Base-by-base conservation (phyloP, 2,113 vertebrate species). In the Xyrauchen texanus region DNA sequence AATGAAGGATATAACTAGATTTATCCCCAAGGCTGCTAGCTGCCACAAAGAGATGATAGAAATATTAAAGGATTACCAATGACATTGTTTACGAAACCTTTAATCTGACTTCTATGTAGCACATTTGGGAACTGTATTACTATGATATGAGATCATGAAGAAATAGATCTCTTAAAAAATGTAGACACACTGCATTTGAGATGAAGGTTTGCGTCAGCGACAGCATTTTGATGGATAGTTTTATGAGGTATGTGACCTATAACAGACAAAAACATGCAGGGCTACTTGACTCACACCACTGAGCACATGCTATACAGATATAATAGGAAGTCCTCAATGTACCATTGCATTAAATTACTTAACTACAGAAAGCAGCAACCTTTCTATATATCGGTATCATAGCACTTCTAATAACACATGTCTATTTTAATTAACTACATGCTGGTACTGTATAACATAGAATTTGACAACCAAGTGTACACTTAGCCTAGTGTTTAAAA, bases 221-320 rank as follows among this genome's bases (percentile, higher is more conserved):
- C 52, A 81, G 61, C 34, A 45, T 78, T 63, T 55, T 87, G 85
- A 85, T 51, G 62, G 85, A 89, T 68, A 46, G 84, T 80, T 90
- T 90, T 86, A 88, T 86, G 87, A 77, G 87, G 61, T 82, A 87
- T 86, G 82, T 85, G 85, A 88, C 85, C 86, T 83, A 83, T 81
- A 70, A 80, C 46, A 82, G 42, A 57, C 80, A 87, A 83, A 86
- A 84, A 63, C 69, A 85, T 62, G 69, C 68, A 46, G 4, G 62
- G 71, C 67, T 62, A 68, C 68, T 81, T 64, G 53, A 77, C 81
- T 34, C 21, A 34, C 21, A 34, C 21, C 21, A 34, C 21, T 66
- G 12, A 71, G 45, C 67, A 68, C 67, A 84, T 83, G 79, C 81
- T 77, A 83, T 86, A 84, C 80, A 55, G 68, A 64, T 79, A 86